phyloP scores from a whole-genome alignment of 2,797 vertebrate species.

The Acanthiza pusilla region DNA sequence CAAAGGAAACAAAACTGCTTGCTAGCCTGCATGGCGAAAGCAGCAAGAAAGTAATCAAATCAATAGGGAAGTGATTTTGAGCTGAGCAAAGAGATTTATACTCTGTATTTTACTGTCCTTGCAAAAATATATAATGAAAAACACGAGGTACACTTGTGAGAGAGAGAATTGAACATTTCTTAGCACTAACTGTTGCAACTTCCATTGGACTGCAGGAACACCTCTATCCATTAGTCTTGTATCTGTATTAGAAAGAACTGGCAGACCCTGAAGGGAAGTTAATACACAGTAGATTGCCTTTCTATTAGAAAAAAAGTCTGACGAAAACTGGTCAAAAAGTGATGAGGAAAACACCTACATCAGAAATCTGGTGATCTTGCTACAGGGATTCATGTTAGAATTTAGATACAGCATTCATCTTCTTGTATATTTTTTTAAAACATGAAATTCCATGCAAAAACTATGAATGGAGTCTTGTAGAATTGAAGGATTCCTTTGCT shows the following conservation, averaged over 20 bases:
- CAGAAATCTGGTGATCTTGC: background rate
- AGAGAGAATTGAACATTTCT: background rate
- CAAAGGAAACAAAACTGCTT: background rate
- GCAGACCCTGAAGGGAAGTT: background rate
- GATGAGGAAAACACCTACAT: background rate
- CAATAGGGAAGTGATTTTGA: background rate
- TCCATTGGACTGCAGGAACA: background rate
- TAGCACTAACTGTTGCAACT: background rate
- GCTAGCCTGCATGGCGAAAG: background rate
- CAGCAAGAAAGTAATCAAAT: background rate
- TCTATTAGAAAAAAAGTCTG: background rate
- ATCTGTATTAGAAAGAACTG: background rate
- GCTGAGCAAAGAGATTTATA: background rate
- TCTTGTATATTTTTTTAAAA: background rate
- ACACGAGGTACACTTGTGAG: background rate
- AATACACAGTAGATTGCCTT: background rate
- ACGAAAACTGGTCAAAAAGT: background rate
- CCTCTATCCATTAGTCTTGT: background rate
- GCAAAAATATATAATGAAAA: background rate
- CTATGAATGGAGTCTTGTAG: background rate
- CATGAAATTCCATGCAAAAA: background rate
- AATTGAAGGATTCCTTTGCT: background rate
- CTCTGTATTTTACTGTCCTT: background rate
- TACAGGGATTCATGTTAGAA: background rate
- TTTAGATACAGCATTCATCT: background rate